A percentile compares a stretch with the other conserved stretches of the same genome.
Evolutionary conservation across 2,113 vertebrate genomes (phyloP).

Genomic region (Pundamilia nyererei): DNA sequence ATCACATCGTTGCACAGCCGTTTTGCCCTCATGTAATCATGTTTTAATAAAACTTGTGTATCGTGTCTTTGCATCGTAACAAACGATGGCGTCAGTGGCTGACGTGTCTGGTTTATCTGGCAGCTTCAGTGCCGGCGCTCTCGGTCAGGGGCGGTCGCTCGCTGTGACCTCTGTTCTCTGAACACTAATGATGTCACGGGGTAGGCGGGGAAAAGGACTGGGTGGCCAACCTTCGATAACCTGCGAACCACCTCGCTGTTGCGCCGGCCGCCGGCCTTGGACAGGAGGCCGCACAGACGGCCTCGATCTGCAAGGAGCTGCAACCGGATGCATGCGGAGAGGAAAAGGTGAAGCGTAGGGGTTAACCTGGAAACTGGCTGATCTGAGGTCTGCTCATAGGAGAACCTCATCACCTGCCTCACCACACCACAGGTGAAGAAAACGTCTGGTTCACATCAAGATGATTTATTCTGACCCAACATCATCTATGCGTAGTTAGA

Average conservation of each 20-base stretch:
- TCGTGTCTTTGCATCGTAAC: fast-evolving
- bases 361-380: neutral
- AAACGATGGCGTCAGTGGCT: neutral
- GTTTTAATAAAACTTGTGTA: neutral
- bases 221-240: conserved; percentile 64
- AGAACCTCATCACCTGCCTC: neutral
- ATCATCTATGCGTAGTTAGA: neutral
- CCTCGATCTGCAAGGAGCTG: conserved; percentile 48
- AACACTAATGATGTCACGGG: neutral
- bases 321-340: conserved; percentile 34
- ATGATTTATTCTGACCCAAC: neutral
- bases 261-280: conserved; percentile 39
- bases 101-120: neutral
- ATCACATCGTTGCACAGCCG: neutral
- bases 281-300: conserved; percentile 55
- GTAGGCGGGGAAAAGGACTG: neutral
- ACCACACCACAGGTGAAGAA: neutral
- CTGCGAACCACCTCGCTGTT: conserved; percentile 45
- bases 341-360: conserved; percentile 10
- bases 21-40: fast-evolving
- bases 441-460: neutral
- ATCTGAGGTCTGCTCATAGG: neutral
- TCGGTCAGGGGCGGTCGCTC: neutral
- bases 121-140: neutral
- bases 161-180: neutral